Evolutionary conservation across 2,797 vertebrate genomes (phyloP).

Genomic region (Decapterus maruadsi): DNA sequence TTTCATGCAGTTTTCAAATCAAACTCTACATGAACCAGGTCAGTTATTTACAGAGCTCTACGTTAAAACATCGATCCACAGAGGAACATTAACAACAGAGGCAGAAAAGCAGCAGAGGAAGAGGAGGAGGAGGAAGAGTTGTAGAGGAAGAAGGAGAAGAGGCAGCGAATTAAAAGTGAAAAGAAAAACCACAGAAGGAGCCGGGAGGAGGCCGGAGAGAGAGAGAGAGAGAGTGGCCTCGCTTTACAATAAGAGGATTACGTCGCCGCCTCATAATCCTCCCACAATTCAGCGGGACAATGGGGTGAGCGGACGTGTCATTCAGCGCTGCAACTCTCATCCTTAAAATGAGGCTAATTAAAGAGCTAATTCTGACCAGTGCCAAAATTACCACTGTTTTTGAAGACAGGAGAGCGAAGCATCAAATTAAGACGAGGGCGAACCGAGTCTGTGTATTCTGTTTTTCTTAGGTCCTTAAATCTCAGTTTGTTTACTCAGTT

Average conservation of each 20-base stretch:
- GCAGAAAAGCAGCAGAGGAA: slow-evolving; percentile 2
- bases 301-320: slow-evolving; percentile 67
- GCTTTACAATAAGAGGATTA: slow-evolving; percentile 85
- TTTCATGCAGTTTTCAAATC: slow-evolving; percentile 24
- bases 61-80: slow-evolving; percentile 28
- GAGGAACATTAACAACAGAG: slow-evolving; percentile 7
- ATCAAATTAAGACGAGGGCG: slow-evolving; percentile 6
- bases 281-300: slow-evolving; percentile 75
- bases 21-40: slow-evolving; percentile 2
- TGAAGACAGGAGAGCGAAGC: slow-evolving; percentile 48
- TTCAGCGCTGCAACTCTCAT: slow-evolving; percentile 71
- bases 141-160: slow-evolving; percentile 32
- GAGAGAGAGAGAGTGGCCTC: slow-evolving; percentile 58
- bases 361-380: slow-evolving; percentile 78
- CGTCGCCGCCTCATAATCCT: slow-evolving; percentile 73
- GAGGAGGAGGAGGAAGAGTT: slow-evolving; percentile 14
- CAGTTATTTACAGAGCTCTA: slow-evolving; percentile 13
- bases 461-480: slow-evolving; percentile 1
- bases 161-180: slow-evolving; percentile 44
- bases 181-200: slow-evolving; percentile 55
- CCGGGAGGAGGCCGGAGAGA: slow-evolving; percentile 54
- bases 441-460: slow-evolving; percentile 16
- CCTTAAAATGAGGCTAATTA: slow-evolving; percentile 84
- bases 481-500: neutral
- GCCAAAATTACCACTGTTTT: slow-evolving; percentile 69